Evolutionary conservation across 2,888 invertebrate species (phyloP).

Genomic region (Plagodis dolabraria): DNA sequence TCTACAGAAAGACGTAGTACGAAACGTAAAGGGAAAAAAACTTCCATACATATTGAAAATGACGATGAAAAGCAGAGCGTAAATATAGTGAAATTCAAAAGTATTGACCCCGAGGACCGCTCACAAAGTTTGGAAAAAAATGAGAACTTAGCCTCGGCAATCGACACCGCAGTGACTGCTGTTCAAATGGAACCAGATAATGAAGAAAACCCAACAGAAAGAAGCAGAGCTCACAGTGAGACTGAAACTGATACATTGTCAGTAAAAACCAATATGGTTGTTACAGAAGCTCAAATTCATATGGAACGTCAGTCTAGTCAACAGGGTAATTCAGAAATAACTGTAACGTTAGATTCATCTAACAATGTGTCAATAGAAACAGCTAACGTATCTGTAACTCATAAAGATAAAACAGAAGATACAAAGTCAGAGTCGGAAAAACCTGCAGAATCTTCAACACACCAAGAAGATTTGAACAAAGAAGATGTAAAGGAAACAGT

Average conservation of each 20-base stretch:
- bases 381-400: slow-evolving; percentile 66
- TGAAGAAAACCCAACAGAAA: slow-evolving; percentile 53
- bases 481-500: slow-evolving; percentile 17
- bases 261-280: slow-evolving; percentile 78
- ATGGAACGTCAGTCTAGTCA: slow-evolving; percentile 75
- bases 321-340: slow-evolving; percentile 75
- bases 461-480: slow-evolving; percentile 18
- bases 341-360: slow-evolving; percentile 71
- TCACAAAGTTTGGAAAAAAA: slow-evolving; percentile 47
- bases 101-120: slow-evolving; percentile 49
- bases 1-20: slow-evolving; percentile 71
- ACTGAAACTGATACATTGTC: slow-evolving; percentile 79
- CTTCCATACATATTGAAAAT: slow-evolving; percentile 76
- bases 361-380: slow-evolving; percentile 78
- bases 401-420: slow-evolving; percentile 61
- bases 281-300: slow-evolving; percentile 82
- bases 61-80: slow-evolving; percentile 76
- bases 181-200: slow-evolving; percentile 58
- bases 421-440: slow-evolving; percentile 44
- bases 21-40: slow-evolving; percentile 77
- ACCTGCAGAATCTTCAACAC: slow-evolving; percentile 25
- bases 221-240: slow-evolving; percentile 70
- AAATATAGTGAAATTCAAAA: slow-evolving; percentile 76
- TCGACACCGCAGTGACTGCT: slow-evolving; percentile 37
- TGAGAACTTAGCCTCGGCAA: slow-evolving; percentile 43